Evolutionary conservation across 2,113 vertebrate species (phyloP).

Genomic region (Lichenostomus cassidix): DNA sequence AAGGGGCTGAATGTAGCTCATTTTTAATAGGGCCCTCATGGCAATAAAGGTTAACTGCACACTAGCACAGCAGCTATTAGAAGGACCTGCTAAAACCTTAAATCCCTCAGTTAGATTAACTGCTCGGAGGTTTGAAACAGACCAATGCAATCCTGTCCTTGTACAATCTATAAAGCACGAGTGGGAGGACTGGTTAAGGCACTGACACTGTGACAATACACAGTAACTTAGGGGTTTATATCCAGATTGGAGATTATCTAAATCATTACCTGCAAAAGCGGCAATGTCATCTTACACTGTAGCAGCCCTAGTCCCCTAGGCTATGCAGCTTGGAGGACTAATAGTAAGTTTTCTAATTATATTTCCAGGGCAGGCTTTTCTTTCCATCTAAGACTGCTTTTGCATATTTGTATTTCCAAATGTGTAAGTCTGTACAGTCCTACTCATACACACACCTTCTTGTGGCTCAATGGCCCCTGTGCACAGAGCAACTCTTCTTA

Average conservation of each 20-base stretch:
- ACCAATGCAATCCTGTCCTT: background rate
- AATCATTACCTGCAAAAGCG: background rate
- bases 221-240: conserved; percentile 12
- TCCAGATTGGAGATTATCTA: background rate
- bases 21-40: conserved; percentile 42
- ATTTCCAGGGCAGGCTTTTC: background rate
- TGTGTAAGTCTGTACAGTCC: background rate
- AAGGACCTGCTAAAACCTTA: conserved; percentile 49
- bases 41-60: conserved; percentile 65
- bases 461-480: background rate
- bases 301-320: background rate
- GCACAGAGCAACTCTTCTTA: background rate
- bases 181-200: conserved; percentile 6
- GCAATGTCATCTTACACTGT: background rate
- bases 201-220: background rate
- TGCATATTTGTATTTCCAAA: background rate
- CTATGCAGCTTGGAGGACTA: background rate
- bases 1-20: conserved; percentile 28
- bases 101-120: conserved; percentile 56
- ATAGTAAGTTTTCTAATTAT: background rate
- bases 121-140: conserved; percentile 11
- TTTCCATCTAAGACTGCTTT: background rate
- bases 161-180: background rate
- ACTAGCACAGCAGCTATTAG: conserved; percentile 3
- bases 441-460: background rate